Conservation (phyloP, 1,140 invertebrate genomes). For the Drosophila serrata region DNA sequence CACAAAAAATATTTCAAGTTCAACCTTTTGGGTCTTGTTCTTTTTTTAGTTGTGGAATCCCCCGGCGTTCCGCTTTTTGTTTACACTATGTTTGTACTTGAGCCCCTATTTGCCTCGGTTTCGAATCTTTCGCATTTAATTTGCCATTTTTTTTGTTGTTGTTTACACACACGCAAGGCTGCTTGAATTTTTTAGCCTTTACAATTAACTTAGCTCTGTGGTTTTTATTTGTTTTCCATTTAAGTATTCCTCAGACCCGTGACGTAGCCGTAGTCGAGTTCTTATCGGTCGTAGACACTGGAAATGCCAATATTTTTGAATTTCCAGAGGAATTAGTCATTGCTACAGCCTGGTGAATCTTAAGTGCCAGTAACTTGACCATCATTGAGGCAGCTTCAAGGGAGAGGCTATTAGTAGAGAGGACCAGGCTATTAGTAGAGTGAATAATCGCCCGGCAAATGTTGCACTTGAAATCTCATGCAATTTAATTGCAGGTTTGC, state of each 20-base stretch:
- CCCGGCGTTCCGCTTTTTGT: constrained; percentile 30
- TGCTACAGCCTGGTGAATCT: constrained; percentile 2
- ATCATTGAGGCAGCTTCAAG: background rate
- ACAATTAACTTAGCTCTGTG: constrained; percentile 7
- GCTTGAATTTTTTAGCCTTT: constrained; percentile 10
- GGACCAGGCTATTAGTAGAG: too few species aligned
- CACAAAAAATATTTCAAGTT: constrained; percentile 57
- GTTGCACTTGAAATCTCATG: background rate
- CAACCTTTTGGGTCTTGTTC: constrained; percentile 31
- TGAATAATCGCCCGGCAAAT: background rate
- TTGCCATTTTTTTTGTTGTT: constrained; percentile 32
- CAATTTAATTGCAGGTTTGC: constrained; percentile 3
- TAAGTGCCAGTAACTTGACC: background rate
- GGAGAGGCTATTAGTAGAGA: too few species aligned
- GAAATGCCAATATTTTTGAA: constrained; percentile 16
- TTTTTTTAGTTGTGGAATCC: constrained; percentile 32
- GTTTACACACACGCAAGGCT: constrained; percentile 29
- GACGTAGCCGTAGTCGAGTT: constrained; percentile 6
- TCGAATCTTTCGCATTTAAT: constrained; percentile 41
- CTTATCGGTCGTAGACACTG: constrained; percentile 37
- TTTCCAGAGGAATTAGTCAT: constrained; percentile 25
- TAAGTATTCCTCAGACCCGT: background rate
- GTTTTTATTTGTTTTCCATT: background rate
- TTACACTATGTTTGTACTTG: constrained; percentile 47
- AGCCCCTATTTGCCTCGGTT: constrained; percentile 38